Percentiles rank a stretch among this genome's conserved stretches.
These are phyloP conservation scores for Tupiocoris notatus DNA, from an alignment of 2,888 invertebrate species.

Conservation along the genomic window DNA sequence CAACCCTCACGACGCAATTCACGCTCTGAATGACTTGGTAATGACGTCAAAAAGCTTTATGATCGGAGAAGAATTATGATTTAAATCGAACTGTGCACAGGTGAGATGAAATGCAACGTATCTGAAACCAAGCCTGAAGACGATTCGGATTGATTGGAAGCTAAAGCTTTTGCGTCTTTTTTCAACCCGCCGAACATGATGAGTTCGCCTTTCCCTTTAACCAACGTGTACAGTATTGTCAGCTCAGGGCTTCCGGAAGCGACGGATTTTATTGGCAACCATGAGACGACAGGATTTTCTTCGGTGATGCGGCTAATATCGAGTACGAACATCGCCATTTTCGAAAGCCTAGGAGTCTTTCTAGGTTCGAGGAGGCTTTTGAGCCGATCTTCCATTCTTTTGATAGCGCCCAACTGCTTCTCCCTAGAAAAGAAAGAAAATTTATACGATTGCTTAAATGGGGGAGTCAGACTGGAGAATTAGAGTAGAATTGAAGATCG, in stretches of 20 bases:
- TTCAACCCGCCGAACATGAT: slow-evolving; percentile 96
- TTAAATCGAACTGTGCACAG: slow-evolving; percentile 51
- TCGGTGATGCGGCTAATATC: slow-evolving; percentile 73
- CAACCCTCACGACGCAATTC: too few species aligned
- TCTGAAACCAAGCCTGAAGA: slow-evolving; percentile 71
- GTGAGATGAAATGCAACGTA: slow-evolving; percentile 72
- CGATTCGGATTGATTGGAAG: slow-evolving; percentile 49
- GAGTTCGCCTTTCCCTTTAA: slow-evolving; percentile 86
- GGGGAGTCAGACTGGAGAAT: too few species aligned
- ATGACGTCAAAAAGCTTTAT: too few species aligned
- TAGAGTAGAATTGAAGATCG: too few species aligned
- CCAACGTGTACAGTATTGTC: slow-evolving; percentile 83
- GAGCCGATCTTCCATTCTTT: slow-evolving; percentile 65
- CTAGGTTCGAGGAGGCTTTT: slow-evolving; percentile 55
- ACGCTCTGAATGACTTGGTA: too few species aligned
- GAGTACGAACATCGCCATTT: slow-evolving; percentile 79
- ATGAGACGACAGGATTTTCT: slow-evolving; percentile 64
- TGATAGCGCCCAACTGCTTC: slow-evolving; percentile 63
- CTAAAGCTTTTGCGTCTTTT: slow-evolving; percentile 59
- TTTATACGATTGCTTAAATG: too few species aligned
- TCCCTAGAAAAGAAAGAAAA: slow-evolving; percentile 55
- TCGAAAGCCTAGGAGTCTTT: slow-evolving; percentile 59
- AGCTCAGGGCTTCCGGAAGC: slow-evolving; percentile 77
- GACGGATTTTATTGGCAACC: slow-evolving; percentile 69
- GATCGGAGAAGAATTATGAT: too few species aligned